Conservation (phyloP, 35 echinoderm and acorn worm species). For the Strongylocentrotus purpuratus region DNA sequence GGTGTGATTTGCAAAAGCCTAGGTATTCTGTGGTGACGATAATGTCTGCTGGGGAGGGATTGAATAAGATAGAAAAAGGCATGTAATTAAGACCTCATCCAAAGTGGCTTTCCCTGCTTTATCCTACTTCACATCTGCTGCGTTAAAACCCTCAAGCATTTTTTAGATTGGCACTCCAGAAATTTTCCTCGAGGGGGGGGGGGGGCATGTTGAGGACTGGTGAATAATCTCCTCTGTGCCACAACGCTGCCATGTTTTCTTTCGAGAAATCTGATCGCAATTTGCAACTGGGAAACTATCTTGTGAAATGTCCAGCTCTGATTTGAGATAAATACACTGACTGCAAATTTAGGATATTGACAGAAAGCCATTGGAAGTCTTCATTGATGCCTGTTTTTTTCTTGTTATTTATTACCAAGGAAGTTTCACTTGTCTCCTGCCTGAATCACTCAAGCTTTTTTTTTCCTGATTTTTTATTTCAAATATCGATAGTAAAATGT, state of each 20-base stretch:
- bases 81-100: not conserved
- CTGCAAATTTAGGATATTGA: not conserved
- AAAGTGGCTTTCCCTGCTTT: not conserved
- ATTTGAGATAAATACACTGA: not conserved
- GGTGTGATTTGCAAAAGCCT: not conserved
- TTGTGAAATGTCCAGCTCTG: not conserved
- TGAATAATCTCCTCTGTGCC: not conserved
- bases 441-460: not conserved
- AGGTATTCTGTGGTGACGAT: not conserved
- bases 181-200: not conserved
- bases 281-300: not conserved
- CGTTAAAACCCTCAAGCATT: not conserved
- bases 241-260: not conserved
- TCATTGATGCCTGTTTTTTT: not conserved
- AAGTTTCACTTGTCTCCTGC: not conserved
- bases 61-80: not conserved
- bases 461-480: too few species aligned
- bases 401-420: not conserved
- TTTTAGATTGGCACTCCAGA: not conserved
- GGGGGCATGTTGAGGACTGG: not conserved
- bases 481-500: too few species aligned
- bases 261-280: not conserved
- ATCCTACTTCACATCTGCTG: not conserved
- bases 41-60: not conserved
- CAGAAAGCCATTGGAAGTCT: not conserved